These are phyloP conservation scores for Alviniconcha marisindica DNA, from an alignment of 1,140 invertebrate species.

Conservation along the genomic window DNA sequence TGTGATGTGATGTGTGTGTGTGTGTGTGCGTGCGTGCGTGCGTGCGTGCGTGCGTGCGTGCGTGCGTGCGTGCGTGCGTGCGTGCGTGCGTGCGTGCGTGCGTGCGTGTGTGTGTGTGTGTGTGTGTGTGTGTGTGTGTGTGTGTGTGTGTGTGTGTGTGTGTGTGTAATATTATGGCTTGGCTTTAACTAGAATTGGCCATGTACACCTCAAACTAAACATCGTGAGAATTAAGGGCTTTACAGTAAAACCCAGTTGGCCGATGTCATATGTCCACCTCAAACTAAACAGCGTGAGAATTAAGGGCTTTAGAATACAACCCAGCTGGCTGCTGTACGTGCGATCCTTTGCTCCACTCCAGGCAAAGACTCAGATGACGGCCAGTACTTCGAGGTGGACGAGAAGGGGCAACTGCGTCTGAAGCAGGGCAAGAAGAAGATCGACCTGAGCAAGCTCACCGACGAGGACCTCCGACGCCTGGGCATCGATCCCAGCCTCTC, in stretches of 20 bases:
- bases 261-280: too few relatives aligned
- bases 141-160: constrained; percentile 11
- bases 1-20: constrained; percentile 33
- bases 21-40: constrained; percentile 25
- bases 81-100: background rate
- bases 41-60: constrained; percentile 5
- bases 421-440: constrained; percentile 74
- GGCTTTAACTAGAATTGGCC: too few relatives aligned
- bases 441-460: constrained; percentile 71
- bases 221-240: too few relatives aligned
- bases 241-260: background rate
- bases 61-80: background rate
- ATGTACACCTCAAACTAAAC: too few relatives aligned
- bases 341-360: background rate
- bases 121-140: constrained; percentile 28
- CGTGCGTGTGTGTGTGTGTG: constrained; percentile 30
- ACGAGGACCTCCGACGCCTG: constrained; percentile 68
- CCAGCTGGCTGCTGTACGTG: background rate
- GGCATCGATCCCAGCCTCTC: constrained; percentile 72
- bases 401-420: constrained; percentile 62
- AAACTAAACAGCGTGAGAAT: too few relatives aligned
- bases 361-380: constrained; percentile 62
- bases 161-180: background rate
- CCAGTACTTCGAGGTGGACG: constrained; percentile 72
- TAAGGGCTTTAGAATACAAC: background rate